Base-by-base conservation (phyloP, 2,888 invertebrate genomes). In the Tineola bisselliella region DNA sequence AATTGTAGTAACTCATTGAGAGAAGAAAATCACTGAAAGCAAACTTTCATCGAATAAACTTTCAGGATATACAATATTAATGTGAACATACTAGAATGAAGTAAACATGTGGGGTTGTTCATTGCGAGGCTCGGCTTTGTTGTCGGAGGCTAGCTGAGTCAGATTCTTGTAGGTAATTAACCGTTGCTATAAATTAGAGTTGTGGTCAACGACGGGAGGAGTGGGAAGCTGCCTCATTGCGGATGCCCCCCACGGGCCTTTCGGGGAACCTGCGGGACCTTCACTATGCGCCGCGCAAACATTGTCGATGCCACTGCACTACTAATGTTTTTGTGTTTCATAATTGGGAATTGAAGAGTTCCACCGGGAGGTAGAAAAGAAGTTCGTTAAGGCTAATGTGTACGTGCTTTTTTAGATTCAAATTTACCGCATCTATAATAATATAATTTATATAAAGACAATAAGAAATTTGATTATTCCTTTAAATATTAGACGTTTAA, bases 131-230 rank as follows among this genome's bases (percentile, higher is more conserved):
- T 62, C 61, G 59, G 38, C 60, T 62, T 73, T 74, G 75, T 74
- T 69, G 67, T 70, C 66, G 64, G 65, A 68, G 65, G 62, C 64
- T 64, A 66, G 68, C 74, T 75, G 74, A 77, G 69, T 78, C 74
- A 75, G 77, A 77, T 81, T 80, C 79, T 76, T 78, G 79, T 75
- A 73, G 73, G 79, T 81, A 82, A 81, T 82, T 81, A 81, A 78
- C 76, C 72, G 76, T 75, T 69, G 78, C 76, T 77, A 82, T 82
- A 82, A 81, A 82, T 83, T 80, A 80, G 75, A 72, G 72, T 68
- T 64, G 65, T 61, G 65, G 64, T 64, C 61, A 61, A 57, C 57
- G 59, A n/a, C 33, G 19, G 62, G 66, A 62, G 65, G 67, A 65
- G 64, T 43, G 31, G 63, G 63, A 66, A 63, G 66, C 66, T 64